phyloP scores from a whole-genome alignment of 2,888 invertebrate species.

The Smittia aterrima region DNA sequence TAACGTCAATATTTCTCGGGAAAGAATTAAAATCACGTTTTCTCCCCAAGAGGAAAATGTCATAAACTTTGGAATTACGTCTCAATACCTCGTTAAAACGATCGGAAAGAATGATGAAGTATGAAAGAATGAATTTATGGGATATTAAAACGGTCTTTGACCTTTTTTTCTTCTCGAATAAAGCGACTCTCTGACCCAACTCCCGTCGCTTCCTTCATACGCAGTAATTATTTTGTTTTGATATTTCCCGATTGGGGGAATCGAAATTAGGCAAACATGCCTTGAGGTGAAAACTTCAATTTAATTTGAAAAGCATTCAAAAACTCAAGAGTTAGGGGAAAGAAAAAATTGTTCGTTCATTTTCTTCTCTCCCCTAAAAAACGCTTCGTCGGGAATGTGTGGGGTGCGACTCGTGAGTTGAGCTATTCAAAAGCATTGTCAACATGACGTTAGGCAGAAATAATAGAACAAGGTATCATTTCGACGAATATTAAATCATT shows the following conservation, averaged over 20 bases:
- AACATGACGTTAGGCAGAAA: background rate
- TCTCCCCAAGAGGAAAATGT: background rate
- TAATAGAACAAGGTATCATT: background rate
- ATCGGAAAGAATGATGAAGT: background rate
- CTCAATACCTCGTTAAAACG: background rate
- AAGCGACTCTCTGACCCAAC: background rate
- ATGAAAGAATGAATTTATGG: background rate
- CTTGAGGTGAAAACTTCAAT: constrained; percentile 37
- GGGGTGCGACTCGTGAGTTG: background rate
- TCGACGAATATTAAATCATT: background rate
- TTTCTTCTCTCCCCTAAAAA: background rate
- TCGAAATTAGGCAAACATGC: background rate
- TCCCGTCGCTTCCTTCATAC: background rate
- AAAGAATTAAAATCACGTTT: constrained; percentile 8
- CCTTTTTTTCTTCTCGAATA: constrained; percentile 7
- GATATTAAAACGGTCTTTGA: constrained; percentile 36
- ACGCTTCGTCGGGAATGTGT: background rate
- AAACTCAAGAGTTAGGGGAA: background rate
- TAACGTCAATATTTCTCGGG: background rate
- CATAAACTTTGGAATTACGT: background rate
- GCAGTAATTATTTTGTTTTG: constrained; percentile 1
- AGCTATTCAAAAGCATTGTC: background rate
- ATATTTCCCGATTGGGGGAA: background rate
- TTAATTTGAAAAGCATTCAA: constrained; percentile 26
- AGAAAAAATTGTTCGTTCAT: background rate